Percentiles rank a stretch among this genome's conserved stretches.
Evolutionary conservation across 2,888 invertebrate genomes (phyloP).

Genomic region (Xestobium rufovillosum): DNA sequence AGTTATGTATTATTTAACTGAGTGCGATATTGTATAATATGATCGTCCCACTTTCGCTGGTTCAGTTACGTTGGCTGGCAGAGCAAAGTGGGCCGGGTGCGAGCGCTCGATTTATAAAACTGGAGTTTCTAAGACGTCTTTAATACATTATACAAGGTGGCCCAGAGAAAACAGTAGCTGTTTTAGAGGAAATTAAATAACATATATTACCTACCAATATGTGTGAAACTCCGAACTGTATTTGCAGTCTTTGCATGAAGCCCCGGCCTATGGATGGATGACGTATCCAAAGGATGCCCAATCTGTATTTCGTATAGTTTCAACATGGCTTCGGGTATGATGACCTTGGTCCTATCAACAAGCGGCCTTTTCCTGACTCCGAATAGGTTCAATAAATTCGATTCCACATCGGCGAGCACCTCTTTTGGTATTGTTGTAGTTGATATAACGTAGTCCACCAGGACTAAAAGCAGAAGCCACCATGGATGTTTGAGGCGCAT

Average conservation of each 20-base stretch:
- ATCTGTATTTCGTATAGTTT: constrained; percentile 66
- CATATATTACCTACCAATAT: constrained; percentile 63
- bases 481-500: constrained; percentile 24
- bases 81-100: too few species aligned
- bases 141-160: too few species aligned
- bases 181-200: too few species aligned
- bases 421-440: constrained; percentile 21
- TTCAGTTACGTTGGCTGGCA: constrained; percentile 8
- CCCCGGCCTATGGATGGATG: constrained; percentile 59
- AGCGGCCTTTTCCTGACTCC: constrained; percentile 51
- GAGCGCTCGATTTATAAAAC: too few species aligned
- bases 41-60: constrained; percentile 31
- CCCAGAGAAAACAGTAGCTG: too few species aligned
- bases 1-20: too few species aligned
- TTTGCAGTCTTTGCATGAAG: constrained; percentile 69
- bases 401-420: constrained; percentile 48
- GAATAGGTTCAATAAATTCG: constrained; percentile 54
- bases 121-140: too few species aligned
- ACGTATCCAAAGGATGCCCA: constrained; percentile 55
- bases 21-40: constrained; percentile 30
- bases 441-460: constrained; percentile 20
- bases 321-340: constrained; percentile 73
- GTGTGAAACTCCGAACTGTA: constrained; percentile 77
- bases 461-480: constrained; percentile 29
- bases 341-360: constrained; percentile 45